Conservation (phyloP, 2,797 vertebrate genomes). For the Bradypodion ventrale region DNA sequence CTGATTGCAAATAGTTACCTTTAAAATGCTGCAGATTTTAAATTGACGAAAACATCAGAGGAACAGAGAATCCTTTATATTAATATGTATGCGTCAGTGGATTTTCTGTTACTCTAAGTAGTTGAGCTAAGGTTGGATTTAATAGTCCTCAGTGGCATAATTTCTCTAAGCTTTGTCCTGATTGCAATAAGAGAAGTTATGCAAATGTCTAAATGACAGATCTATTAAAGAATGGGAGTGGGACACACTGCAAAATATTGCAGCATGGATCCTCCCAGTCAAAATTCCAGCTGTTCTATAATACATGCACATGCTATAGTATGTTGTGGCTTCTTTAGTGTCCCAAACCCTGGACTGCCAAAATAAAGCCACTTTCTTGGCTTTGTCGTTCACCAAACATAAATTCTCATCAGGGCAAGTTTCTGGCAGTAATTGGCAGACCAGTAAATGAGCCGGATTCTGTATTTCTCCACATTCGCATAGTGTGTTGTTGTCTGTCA, state of each 20-base stretch:
- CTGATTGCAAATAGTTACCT: constrained; percentile 17
- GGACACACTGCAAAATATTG: neutral
- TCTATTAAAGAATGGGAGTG: neutral
- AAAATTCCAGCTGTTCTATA: neutral
- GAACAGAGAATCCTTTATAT: neutral
- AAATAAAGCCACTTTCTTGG: too few species aligned
- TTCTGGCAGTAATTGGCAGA: too few species aligned
- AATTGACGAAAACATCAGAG: constrained; percentile 14
- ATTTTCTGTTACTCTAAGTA: neutral
- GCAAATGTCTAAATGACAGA: neutral
- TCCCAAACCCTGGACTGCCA: too few species aligned
- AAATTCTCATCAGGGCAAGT: too few species aligned
- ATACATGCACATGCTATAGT: neutral
- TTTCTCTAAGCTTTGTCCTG: too few species aligned
- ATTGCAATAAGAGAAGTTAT: neutral
- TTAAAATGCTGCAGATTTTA: constrained; percentile 10
- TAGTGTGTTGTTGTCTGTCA: too few species aligned
- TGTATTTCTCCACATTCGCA: too few species aligned
- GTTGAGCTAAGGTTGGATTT: neutral
- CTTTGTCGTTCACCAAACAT: too few species aligned
- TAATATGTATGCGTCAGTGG: neutral
- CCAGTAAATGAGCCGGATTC: too few species aligned
- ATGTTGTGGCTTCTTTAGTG: neutral
- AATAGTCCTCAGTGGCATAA: neutral
- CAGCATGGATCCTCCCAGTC: neutral